Evolutionary conservation across 2,113 vertebrate species (phyloP).

Genomic region (Galeopterus variegatus): DNA sequence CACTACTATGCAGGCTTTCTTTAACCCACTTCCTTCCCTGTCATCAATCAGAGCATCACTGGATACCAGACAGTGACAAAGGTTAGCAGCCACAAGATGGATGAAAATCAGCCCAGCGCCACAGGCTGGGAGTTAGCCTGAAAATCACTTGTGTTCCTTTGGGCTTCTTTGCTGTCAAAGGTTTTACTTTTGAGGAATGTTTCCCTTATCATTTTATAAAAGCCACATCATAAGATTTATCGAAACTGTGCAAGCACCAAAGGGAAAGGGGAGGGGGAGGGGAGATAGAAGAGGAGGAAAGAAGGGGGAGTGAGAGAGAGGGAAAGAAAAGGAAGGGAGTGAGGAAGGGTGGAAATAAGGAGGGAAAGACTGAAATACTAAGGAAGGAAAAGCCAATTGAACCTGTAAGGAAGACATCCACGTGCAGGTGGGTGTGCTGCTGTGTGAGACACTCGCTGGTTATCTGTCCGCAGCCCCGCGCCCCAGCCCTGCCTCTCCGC

Average conservation of each 20-base stretch:
- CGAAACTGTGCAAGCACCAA: background rate
- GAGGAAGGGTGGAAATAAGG: background rate
- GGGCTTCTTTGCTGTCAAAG: background rate
- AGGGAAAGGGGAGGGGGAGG: background rate
- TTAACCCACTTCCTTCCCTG: background rate
- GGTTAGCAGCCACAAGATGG: background rate
- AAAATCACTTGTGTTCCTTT: background rate
- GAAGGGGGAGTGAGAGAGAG: background rate
- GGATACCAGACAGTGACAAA: background rate
- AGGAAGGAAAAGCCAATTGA: background rate
- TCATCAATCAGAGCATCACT: background rate
- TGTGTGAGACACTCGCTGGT: background rate
- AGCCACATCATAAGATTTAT: background rate
- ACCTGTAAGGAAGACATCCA: background rate
- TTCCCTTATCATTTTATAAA: background rate
- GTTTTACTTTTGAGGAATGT: background rate
- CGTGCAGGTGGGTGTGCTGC: no score
- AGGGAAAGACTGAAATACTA: background rate
- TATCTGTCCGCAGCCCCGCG: background rate
- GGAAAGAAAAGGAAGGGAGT: background rate
- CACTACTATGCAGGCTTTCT: background rate
- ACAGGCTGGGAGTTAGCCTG: background rate
- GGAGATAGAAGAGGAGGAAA: background rate
- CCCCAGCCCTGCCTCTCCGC: no score
- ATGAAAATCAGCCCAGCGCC: background rate